A percentile compares a stretch with the other conserved stretches of the same genome.
Conservation (phyloP, 2,888 invertebrate genomes). For the Herminia tarsipennalis region DNA sequence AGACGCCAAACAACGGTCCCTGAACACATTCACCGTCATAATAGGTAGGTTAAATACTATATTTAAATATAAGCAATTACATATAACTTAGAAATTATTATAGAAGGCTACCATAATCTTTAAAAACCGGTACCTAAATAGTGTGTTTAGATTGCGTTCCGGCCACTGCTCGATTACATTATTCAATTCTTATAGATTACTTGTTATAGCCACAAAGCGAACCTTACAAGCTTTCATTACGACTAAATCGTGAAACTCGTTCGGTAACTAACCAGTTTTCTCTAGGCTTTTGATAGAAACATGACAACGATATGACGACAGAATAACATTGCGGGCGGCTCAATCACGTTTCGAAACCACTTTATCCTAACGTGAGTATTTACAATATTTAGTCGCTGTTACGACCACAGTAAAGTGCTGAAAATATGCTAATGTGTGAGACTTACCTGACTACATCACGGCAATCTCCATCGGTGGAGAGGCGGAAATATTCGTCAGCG, state of each 20-base stretch:
- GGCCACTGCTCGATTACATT: constrained; percentile 1
- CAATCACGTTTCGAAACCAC: constrained; percentile 33
- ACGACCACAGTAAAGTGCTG: constrained; percentile 23
- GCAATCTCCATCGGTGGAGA: constrained; percentile 94
- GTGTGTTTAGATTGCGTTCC: constrained; percentile 1
- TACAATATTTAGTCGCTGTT: constrained; percentile 16
- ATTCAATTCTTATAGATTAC: constrained; percentile 12
- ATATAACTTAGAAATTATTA: no score
- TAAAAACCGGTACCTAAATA: constrained; percentile 4
- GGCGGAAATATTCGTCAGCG: constrained; percentile 96
- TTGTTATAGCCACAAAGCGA: constrained; percentile 29
- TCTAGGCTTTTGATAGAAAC: constrained; percentile 47
- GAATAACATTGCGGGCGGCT: constrained; percentile 44
- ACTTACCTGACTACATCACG: constrained; percentile 96
- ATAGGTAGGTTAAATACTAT: no score
- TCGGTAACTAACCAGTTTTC: constrained; percentile 48
- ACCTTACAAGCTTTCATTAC: constrained; percentile 52
- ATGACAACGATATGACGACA: constrained; percentile 50
- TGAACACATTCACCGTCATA: constrained; percentile 26
- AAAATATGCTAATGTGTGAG: constrained; percentile 28
- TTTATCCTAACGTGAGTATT: constrained; percentile 24
- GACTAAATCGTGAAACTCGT: constrained; percentile 49
- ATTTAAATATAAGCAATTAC: neutral
- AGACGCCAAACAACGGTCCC: constrained; percentile 39
- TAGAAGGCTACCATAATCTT: no score